Evolutionary conservation across 2,888 invertebrate species (phyloP).

Genomic region (Megamerina dolium): DNA sequence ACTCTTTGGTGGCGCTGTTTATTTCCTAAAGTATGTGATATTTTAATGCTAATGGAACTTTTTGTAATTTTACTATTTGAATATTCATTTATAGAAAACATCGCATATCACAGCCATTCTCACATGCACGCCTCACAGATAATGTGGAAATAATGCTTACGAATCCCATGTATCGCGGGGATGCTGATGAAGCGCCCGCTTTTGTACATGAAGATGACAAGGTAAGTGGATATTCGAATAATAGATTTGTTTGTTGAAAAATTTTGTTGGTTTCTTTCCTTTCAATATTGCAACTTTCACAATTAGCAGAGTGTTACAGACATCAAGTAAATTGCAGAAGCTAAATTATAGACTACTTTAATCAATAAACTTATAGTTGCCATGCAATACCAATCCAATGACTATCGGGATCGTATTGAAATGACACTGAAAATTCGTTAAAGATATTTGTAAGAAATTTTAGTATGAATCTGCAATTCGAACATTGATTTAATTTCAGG

Average conservation of each 20-base stretch:
- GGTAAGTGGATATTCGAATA: slow-evolving; percentile 48
- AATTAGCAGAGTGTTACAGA: too few species aligned
- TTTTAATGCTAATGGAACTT: not conserved
- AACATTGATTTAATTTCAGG: too few species aligned
- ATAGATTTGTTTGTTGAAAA: not conserved
- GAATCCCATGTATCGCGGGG: slow-evolving; percentile 81
- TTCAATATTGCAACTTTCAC: too few species aligned
- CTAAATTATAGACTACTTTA: too few species aligned
- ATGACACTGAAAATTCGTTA: too few species aligned
- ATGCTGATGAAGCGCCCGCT: slow-evolving; percentile 60
- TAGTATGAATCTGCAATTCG: too few species aligned
- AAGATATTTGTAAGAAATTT: too few species aligned
- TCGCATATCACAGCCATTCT: slow-evolving; percentile 59
- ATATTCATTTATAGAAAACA: slow-evolving; percentile 47
- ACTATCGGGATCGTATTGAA: too few species aligned
- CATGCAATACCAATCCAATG: too few species aligned
- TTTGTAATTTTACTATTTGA: not conserved
- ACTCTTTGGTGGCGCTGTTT: slow-evolving; percentile 42
- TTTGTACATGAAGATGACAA: slow-evolving; percentile 57
- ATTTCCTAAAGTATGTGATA: slow-evolving; percentile 51
- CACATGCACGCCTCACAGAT: slow-evolving; percentile 74
- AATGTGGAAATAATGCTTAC: slow-evolving; percentile 69
- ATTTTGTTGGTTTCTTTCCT: too few species aligned
- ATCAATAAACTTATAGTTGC: too few species aligned
- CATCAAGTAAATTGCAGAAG: too few species aligned